Evolutionary conservation across 2,888 invertebrate genomes (phyloP).

Genomic region (Euphydryas editha): DNA sequence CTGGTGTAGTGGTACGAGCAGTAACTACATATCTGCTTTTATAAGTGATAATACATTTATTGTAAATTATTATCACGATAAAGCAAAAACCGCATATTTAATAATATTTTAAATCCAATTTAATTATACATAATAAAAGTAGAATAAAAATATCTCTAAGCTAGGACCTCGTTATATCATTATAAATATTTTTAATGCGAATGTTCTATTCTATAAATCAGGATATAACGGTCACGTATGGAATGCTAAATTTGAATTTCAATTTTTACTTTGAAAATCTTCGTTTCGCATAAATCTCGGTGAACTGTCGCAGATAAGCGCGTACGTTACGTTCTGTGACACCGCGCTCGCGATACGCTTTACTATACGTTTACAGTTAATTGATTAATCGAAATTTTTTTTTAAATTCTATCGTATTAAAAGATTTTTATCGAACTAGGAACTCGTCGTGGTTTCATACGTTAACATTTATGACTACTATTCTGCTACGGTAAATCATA

Average conservation of each 20-base stretch:
- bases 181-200: background rate
- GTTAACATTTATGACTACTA: no score
- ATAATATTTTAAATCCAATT: background rate
- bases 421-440: background rate
- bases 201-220: constrained; percentile 9
- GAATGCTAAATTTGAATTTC: constrained; percentile 31
- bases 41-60: background rate
- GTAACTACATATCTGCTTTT: background rate
- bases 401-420: constrained; percentile 6
- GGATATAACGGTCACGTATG: constrained; percentile 8
- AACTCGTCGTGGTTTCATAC: no score
- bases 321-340: constrained; percentile 35
- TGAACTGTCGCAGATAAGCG: constrained; percentile 37
- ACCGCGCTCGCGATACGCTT: constrained; percentile 27
- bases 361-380: constrained; percentile 39
- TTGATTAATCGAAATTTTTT: constrained; percentile 34
- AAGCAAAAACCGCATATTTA: background rate
- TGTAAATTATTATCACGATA: background rate
- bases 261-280: constrained; percentile 35
- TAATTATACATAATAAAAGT: background rate
- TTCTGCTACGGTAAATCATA: background rate
- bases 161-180: background rate
- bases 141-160: background rate
- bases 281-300: constrained; percentile 34
- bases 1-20: no score